Evolutionary conservation across 2,113 vertebrate species (phyloP).

Genomic region (Atherinomorus stipes): DNA sequence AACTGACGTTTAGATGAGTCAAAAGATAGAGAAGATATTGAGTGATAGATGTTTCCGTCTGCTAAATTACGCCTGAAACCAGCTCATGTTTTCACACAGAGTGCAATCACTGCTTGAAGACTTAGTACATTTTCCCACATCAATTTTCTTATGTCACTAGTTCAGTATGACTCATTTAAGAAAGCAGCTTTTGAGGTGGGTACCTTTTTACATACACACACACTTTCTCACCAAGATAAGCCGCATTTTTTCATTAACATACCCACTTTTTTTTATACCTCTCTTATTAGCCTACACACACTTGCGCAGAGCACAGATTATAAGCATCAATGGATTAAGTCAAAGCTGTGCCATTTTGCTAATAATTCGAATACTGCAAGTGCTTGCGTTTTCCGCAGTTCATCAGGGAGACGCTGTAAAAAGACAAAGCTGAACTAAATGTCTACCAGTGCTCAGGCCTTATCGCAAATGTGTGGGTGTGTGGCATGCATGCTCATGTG

Average conservation of each 20-base stretch:
- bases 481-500: slow-evolving; percentile 46
- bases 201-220: slow-evolving; percentile 18
- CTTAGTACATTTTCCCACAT: slow-evolving; percentile 9
- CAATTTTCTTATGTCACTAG: slow-evolving; percentile 21
- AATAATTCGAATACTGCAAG: slow-evolving; percentile 73
- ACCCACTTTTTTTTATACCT: slow-evolving; percentile 31
- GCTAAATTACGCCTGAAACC: slow-evolving; percentile 23
- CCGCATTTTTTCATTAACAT: slow-evolving; percentile 51
- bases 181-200: slow-evolving; percentile 42
- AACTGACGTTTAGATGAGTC: slow-evolving; percentile 14
- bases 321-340: slow-evolving; percentile 63
- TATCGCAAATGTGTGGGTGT: slow-evolving; percentile 69
- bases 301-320: slow-evolving; percentile 55
- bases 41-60: slow-evolving; percentile 37
- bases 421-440: slow-evolving; percentile 76
- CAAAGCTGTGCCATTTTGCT: slow-evolving; percentile 60
- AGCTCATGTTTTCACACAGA: slow-evolving; percentile 28
- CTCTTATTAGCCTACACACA: slow-evolving; percentile 42
- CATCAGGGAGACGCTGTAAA: slow-evolving; percentile 57
- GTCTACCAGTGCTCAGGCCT: slow-evolving; percentile 64
- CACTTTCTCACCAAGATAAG: slow-evolving; percentile 45
- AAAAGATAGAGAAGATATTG: slow-evolving; percentile 14
- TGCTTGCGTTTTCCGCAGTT: slow-evolving; percentile 64
- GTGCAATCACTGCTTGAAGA: slow-evolving; percentile 10
- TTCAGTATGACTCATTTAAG: slow-evolving; percentile 22